Percentiles rank a stretch among this genome's conserved stretches.
These are phyloP conservation scores for Sicus ferrugineus DNA, from an alignment of 2,888 invertebrate genomes.

Conservation along the genomic window DNA sequence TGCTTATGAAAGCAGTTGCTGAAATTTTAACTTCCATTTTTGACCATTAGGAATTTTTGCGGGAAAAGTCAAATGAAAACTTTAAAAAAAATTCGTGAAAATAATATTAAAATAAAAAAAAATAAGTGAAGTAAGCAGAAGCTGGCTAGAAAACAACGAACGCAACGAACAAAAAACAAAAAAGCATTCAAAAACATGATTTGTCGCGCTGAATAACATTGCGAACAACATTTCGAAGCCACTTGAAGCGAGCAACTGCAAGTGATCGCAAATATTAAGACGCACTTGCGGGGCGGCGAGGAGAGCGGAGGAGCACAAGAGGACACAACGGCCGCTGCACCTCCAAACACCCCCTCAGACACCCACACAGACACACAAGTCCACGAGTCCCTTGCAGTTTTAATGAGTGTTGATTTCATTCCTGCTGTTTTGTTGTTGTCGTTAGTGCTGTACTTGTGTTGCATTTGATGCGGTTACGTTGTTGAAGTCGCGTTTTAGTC, in stretches of 20 bases:
- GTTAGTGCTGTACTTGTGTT: not conserved
- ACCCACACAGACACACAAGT: not conserved
- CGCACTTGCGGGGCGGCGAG: not conserved
- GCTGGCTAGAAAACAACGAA: not conserved
- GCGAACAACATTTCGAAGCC: not conserved
- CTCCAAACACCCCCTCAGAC: not conserved
- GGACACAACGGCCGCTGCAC: not conserved
- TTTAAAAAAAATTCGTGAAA: not conserved
- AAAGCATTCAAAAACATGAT: not conserved
- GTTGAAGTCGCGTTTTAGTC: too few species aligned
- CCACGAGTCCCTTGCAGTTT: not conserved
- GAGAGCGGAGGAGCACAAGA: not conserved
- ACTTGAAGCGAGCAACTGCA: not conserved
- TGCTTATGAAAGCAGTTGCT: too few species aligned
- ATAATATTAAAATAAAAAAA: too few species aligned
- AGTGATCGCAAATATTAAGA: slow-evolving; percentile 11
- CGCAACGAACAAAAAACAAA: not conserved
- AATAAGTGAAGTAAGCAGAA: not conserved
- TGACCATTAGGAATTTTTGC: not conserved
- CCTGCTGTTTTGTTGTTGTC: slow-evolving; percentile 6
- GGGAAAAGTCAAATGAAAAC: too few species aligned
- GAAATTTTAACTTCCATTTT: not conserved
- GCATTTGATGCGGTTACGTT: not conserved
- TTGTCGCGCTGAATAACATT: not conserved
- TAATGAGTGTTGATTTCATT: slow-evolving; percentile 35